These are phyloP conservation scores for Branchinecta sandiegonensis DNA, from an alignment of 2,888 invertebrate species.

Conservation along the genomic window DNA sequence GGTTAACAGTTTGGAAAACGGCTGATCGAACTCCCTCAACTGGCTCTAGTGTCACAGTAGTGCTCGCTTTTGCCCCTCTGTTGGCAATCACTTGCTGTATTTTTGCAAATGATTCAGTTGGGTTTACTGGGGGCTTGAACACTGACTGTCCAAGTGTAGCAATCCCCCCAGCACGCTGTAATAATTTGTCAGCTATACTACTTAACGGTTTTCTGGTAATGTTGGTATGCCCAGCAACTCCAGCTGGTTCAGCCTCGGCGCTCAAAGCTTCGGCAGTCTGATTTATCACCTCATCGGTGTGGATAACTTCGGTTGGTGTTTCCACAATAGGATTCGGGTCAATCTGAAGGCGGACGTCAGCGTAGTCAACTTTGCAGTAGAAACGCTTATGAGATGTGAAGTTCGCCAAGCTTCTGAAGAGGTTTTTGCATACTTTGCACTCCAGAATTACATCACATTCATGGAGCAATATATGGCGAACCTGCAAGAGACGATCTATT, in stretches of 20 bases:
- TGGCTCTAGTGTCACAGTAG: conserved; percentile 8
- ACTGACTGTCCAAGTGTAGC: neutral
- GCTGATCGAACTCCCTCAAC: neutral
- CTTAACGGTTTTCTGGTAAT: neutral
- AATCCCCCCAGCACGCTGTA: neutral
- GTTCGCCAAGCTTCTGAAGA: conserved; percentile 73
- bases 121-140: conserved; percentile 10
- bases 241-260: neutral
- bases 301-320: conserved; percentile 5
- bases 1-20: conserved; percentile 9
- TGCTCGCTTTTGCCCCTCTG: neutral
- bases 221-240: neutral
- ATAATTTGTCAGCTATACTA: neutral
- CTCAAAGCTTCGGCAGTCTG: neutral
- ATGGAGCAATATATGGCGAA: conserved; percentile 53
- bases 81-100: neutral
- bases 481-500: conserved; percentile 39
- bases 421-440: conserved; percentile 68
- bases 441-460: conserved; percentile 83
- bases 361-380: conserved; percentile 43
- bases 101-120: neutral
- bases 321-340: neutral
- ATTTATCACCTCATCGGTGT: neutral
- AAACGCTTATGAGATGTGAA: conserved; percentile 76
- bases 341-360: neutral